A percentile compares a stretch with the other conserved stretches of the same genome.
Conservation (phyloP, 2,888 invertebrate species). For the Hirtodrosophila trivittata region DNA sequence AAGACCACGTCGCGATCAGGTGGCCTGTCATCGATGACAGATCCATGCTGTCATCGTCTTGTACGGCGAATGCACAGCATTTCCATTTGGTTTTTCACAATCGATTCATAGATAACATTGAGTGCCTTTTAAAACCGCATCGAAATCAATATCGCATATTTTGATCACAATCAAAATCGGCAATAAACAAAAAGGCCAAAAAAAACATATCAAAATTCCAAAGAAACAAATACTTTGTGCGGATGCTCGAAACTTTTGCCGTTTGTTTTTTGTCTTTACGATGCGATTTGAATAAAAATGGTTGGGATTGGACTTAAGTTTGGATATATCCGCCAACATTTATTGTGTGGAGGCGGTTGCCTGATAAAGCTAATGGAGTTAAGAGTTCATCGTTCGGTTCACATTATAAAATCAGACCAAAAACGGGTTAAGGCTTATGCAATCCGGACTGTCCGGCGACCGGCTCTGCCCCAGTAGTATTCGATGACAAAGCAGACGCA, state of each 20-base stretch:
- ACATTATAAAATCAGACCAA: constrained; percentile 30
- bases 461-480: constrained; percentile 6
- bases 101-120: constrained; percentile 55
- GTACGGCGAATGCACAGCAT: constrained; percentile 56
- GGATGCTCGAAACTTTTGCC: constrained; percentile 56
- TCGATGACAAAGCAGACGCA: constrained; percentile 41
- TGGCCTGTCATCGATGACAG: constrained; percentile 42
- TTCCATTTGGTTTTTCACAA: constrained; percentile 55
- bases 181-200: constrained; percentile 1
- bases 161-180: constrained; percentile 54
- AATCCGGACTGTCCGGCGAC: constrained; percentile 13
- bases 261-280: constrained; percentile 23
- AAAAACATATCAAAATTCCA: constrained; percentile 30
- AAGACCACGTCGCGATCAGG: constrained; percentile 41
- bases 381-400: constrained; percentile 40
- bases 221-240: constrained; percentile 30
- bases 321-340: constrained; percentile 58
- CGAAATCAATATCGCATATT: constrained; percentile 61
- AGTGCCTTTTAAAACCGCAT: constrained; percentile 66
- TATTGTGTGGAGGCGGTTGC: constrained; percentile 57
- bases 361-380: constrained; percentile 50
- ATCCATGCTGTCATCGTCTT: constrained; percentile 39
- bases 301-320: constrained; percentile 11
- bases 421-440: constrained; percentile 7
- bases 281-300: constrained; percentile 54